Evolutionary conservation across 2,797 vertebrate species (phyloP).

Genomic region (Alfaro cultratus): DNA sequence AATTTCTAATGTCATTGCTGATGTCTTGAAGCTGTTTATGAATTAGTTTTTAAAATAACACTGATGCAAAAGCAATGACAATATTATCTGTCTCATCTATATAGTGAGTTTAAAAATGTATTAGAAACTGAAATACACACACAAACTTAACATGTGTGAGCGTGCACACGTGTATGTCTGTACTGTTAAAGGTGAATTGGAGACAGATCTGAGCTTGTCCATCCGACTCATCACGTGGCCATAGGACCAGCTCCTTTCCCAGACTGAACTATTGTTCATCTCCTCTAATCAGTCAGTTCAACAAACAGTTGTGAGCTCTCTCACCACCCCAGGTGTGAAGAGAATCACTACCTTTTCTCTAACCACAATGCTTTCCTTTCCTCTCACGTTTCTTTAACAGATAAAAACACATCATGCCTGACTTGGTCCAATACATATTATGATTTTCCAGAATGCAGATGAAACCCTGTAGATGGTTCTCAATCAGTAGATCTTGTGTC

Average conservation of each 20-base stretch:
- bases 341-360: background rate
- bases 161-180: background rate
- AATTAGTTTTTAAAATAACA: background rate
- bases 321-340: background rate
- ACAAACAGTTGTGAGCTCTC: background rate
- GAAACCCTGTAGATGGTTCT: background rate
- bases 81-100: background rate
- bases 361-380: background rate
- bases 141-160: background rate
- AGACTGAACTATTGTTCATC: background rate
- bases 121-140: background rate
- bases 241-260: background rate
- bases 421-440: background rate
- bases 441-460: background rate
- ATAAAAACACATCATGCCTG: background rate
- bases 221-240: background rate
- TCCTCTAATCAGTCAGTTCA: background rate
- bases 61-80: background rate
- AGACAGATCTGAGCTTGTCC: background rate
- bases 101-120: background rate
- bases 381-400: background rate
- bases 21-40: background rate
- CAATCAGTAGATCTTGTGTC: background rate
- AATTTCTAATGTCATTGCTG: background rate
- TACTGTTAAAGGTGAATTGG: background rate